Evolutionary conservation across 2,113 vertebrate genomes (phyloP).

Genomic region (Eclectus roratus): DNA sequence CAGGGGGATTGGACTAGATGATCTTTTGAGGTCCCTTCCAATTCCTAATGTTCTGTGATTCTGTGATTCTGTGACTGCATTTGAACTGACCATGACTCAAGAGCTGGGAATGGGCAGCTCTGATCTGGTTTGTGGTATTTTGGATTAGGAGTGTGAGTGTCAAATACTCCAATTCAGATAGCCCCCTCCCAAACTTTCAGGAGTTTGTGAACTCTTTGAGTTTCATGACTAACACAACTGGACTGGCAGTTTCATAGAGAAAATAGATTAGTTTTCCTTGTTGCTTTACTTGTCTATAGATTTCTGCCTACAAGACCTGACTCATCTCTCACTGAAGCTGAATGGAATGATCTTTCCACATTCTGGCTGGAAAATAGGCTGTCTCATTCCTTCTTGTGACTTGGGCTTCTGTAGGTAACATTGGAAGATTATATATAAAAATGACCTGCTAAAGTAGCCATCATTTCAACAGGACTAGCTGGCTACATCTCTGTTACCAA

Average conservation of each 20-base stretch:
- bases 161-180: background rate
- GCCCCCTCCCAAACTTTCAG: fast-evolving
- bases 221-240: background rate
- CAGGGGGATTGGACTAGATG: no score
- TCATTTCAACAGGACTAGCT: fast-evolving
- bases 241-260: background rate
- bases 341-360: background rate
- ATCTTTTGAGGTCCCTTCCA: no score
- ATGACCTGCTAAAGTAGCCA: background rate
- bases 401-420: background rate
- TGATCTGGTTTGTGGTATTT: background rate
- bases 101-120: fast-evolving
- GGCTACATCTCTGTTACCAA: background rate
- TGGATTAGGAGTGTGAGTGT: background rate
- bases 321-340: background rate
- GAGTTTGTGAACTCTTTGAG: background rate
- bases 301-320: background rate
- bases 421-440: background rate
- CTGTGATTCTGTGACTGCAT: no score
- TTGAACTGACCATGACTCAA: background rate
- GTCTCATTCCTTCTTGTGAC: background rate
- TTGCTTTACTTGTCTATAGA: background rate
- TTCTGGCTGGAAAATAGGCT: background rate
- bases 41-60: no score
- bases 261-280: background rate